Conservation (phyloP, 1,140 invertebrate genomes). For the Formica exsecta region DNA sequence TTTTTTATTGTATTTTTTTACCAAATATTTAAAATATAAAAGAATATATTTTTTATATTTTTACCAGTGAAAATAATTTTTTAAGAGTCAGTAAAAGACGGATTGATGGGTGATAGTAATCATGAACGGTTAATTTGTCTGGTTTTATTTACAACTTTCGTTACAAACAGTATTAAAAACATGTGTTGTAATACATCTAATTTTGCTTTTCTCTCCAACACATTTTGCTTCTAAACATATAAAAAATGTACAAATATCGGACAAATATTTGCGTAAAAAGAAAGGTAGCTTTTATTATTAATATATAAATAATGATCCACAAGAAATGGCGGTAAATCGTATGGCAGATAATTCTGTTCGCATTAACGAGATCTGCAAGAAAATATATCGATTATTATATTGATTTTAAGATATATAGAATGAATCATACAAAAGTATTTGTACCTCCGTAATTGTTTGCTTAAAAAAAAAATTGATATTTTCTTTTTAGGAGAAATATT, state of each 20-base stretch:
- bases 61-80: background rate
- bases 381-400: background rate
- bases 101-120: background rate
- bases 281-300: slow-evolving; percentile 2
- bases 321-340: background rate
- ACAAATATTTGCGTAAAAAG: background rate
- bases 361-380: slow-evolving; percentile 35
- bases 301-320: slow-evolving; percentile 34
- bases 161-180: background rate
- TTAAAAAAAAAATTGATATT: no score
- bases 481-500: no score
- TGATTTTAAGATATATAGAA: background rate
- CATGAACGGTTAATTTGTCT: background rate
- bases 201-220: background rate
- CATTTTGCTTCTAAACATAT: background rate
- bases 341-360: background rate
- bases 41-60: background rate
- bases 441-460: no score
- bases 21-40: background rate
- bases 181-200: background rate
- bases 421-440: background rate
- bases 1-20: background rate
- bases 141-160: slow-evolving; percentile 20
- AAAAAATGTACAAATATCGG: slow-evolving; percentile 22
- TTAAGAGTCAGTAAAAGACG: background rate